Percentiles rank a stretch among this genome's conserved stretches.
Conservation (phyloP, 2,888 invertebrate genomes). For the Liposcelis brunnea region DNA sequence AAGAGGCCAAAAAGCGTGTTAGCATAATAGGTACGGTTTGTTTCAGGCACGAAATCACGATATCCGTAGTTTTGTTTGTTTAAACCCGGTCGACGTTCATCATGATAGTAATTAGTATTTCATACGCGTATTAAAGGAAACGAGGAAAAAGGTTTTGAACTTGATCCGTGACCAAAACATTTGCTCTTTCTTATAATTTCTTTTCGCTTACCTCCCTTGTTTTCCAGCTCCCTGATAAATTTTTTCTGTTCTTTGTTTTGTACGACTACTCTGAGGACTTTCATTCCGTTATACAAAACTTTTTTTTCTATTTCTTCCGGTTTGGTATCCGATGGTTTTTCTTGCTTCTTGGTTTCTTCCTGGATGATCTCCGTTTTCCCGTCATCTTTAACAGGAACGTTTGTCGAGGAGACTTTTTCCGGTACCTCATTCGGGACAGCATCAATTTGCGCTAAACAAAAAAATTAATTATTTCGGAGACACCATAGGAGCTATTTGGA, state of each 20-base stretch:
- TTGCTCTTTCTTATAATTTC: not conserved
- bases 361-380: not conserved
- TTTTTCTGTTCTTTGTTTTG: slow-evolving; percentile 3
- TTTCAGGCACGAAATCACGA: too few relatives aligned
- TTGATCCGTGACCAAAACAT: too few relatives aligned
- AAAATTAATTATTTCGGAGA: too few relatives aligned
- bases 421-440: too few relatives aligned
- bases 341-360: not conserved
- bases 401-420: too few relatives aligned
- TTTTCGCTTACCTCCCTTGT: slow-evolving; percentile 4
- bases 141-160: not conserved
- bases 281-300: not conserved
- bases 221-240: not conserved
- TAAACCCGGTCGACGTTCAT: too few relatives aligned
- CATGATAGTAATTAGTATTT: too few relatives aligned
- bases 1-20: too few relatives aligned
- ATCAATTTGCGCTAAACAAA: too few relatives aligned
- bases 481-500: too few relatives aligned
- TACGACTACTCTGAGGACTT: slow-evolving; percentile 1
- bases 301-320: not conserved
- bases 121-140: not conserved
- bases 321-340: not conserved
- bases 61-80: too few relatives aligned
- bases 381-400: too few relatives aligned
- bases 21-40: not conserved